Evolutionary conservation across 2,113 vertebrate genomes (phyloP).

Genomic region (Amblyopsis rosae): DNA sequence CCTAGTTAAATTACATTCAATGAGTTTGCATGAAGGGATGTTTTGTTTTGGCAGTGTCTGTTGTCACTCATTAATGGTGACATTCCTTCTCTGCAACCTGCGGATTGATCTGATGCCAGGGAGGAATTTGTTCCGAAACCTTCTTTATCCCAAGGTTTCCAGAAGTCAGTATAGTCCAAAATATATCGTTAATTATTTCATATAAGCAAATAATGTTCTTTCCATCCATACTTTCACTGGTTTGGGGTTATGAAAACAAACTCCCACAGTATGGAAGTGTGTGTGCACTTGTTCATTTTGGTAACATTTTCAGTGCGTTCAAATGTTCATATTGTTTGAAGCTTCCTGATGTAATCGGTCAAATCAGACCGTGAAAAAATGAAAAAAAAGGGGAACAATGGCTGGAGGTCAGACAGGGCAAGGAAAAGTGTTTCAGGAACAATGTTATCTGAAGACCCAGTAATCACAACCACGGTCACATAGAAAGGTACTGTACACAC

Average conservation of each 20-base stretch:
- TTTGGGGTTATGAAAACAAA: constrained; percentile 31
- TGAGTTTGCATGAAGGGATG: not conserved
- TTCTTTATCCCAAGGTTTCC: constrained; percentile 25
- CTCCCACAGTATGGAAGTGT: not conserved
- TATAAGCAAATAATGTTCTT: not conserved
- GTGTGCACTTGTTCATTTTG: not conserved
- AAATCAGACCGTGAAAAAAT: constrained; percentile 27
- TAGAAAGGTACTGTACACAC: constrained; percentile 31
- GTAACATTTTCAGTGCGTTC: constrained; percentile 13
- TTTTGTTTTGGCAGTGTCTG: not conserved
- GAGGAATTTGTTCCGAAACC: not conserved
- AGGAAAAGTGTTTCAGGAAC: constrained; percentile 51
- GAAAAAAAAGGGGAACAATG: constrained; percentile 55
- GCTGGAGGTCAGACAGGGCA: constrained; percentile 44
- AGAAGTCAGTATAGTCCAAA: constrained; percentile 14
- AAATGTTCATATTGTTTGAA: constrained; percentile 43
- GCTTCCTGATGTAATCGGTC: constrained; percentile 46
- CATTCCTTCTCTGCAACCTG: not conserved
- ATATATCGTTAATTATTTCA: not conserved
- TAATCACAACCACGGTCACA: constrained; percentile 30
- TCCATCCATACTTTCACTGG: not conserved
- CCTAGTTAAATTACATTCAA: not conserved
- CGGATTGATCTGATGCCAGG: not conserved
- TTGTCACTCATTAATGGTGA: not conserved
- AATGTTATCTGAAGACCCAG: constrained; percentile 58